Base-by-base conservation (phyloP, 2,797 vertebrate species). In the Melanogrammus aeglefinus region DNA sequence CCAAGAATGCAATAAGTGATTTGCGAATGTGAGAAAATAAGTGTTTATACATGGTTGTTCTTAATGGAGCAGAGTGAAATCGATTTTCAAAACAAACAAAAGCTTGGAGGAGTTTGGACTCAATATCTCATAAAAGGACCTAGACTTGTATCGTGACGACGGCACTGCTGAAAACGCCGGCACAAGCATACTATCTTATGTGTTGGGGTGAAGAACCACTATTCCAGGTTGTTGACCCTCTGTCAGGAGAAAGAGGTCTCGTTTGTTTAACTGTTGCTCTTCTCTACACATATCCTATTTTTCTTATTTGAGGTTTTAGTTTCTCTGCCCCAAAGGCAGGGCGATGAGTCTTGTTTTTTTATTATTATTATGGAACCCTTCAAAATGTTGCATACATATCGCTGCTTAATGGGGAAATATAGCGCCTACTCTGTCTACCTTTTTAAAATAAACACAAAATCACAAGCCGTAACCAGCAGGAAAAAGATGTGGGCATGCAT, bases 1-100 rank as follows among this genome's bases (percentile, higher is more conserved):
- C 74, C 78, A n/a, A n/a, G 47, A 85, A 39, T 77, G 69, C 76
- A 77, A 80, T 75, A 77, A 66, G 51, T 33, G 24, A 78, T 69
- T 51, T 38, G 70, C 13, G 8, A 6, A 13, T 12, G 73, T 84
- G 81, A 76, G 71, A 73, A 24, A 33, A 16, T 41, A 63, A 79
- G 57, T 33, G 75, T 27, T 39, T 31, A 4, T 63, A 18, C 33
- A 70, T 24, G 36, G 72, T 74, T 6, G 31, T 74, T 81, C 57
- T n/a, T 24, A n/a, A 63, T 24, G 21, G 21, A 24, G 18, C 1
- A 7, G n/a, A 63, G 57, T 24, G 57, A 21, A 63, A 24, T 63
- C n/a, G 57, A 21, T 63, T 9, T 9, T 63, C 8, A 63, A 63
- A 24, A 24, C 21, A 57, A 57, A 63, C 57, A 24, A 63, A 63